Conservation (phyloP, 1,140 invertebrate genomes). For the Drosophila navojoa region DNA sequence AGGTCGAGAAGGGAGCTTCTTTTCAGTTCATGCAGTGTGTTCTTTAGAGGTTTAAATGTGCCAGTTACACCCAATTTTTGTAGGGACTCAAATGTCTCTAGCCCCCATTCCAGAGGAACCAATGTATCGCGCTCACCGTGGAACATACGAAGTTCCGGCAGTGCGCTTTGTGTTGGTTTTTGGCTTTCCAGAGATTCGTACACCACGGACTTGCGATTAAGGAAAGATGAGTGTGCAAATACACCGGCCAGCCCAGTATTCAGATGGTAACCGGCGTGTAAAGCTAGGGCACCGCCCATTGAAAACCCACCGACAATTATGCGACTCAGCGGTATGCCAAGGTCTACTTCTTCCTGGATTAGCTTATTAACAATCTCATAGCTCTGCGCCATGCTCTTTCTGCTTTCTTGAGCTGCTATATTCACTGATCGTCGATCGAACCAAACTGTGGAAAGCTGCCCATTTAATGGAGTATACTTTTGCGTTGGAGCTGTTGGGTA, state of each 20-base stretch:
- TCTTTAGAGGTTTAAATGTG: slow-evolving; percentile 84
- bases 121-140: slow-evolving; percentile 85
- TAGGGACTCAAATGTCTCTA: slow-evolving; percentile 84
- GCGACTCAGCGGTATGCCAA: slow-evolving; percentile 87
- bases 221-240: slow-evolving; percentile 89
- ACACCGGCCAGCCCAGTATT: slow-evolving; percentile 87
- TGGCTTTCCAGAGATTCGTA: slow-evolving; percentile 85
- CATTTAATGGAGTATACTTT: slow-evolving; percentile 87
- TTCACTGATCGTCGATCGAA: slow-evolving; percentile 87
- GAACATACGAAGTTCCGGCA: slow-evolving; percentile 84
- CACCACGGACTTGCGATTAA: slow-evolving; percentile 88
- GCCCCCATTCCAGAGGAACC: slow-evolving; percentile 85
- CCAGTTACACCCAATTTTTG: slow-evolving; percentile 84
- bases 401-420: slow-evolving; percentile 86
- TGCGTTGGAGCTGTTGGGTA: slow-evolving; percentile 89
- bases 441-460: slow-evolving; percentile 89
- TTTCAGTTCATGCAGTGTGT: slow-evolving; percentile 86
- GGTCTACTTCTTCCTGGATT: slow-evolving; percentile 87
- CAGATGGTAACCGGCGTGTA: slow-evolving; percentile 88
- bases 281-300: slow-evolving; percentile 89
- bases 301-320: slow-evolving; percentile 91
- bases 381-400: slow-evolving; percentile 86
- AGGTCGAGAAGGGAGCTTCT: slow-evolving; percentile 84
- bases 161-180: slow-evolving; percentile 13
- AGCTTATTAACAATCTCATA: slow-evolving; percentile 86